Evolutionary conservation across 2,113 vertebrate genomes (phyloP).

Genomic region (Indicator indicator): DNA sequence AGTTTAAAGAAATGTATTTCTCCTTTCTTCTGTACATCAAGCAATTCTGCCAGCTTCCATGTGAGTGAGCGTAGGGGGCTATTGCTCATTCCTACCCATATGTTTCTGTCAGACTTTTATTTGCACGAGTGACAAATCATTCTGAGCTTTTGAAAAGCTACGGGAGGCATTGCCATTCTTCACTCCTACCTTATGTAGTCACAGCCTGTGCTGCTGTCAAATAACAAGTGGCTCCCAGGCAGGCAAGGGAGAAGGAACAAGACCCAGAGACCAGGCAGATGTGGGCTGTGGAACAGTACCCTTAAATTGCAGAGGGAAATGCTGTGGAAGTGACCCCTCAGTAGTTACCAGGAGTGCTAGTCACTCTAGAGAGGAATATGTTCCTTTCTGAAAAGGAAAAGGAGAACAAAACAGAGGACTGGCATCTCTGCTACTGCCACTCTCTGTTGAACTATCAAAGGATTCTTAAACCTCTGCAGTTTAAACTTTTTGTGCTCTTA

Average conservation of each 20-base stretch:
- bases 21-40: background rate
- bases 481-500: background rate
- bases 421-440: background rate
- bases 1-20: background rate
- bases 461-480: background rate
- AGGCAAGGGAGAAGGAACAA: background rate
- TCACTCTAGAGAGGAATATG: background rate
- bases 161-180: background rate
- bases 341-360: background rate
- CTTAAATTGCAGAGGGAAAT: background rate
- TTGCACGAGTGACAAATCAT: background rate
- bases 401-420: background rate
- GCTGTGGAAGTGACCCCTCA: background rate
- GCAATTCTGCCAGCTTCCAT: background rate
- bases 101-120: conserved; percentile 40
- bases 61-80: background rate
- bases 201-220: background rate
- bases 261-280: background rate
- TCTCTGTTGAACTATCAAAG: background rate
- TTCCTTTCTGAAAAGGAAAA: background rate
- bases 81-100: conserved; percentile 37
- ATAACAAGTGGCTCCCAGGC: background rate
- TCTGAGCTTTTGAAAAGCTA: conserved; percentile 5
- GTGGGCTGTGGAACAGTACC: background rate
- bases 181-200: background rate